Evolutionary conservation across 2,113 vertebrate genomes (phyloP).

Genomic region (Circaetus cinerascens): DNA sequence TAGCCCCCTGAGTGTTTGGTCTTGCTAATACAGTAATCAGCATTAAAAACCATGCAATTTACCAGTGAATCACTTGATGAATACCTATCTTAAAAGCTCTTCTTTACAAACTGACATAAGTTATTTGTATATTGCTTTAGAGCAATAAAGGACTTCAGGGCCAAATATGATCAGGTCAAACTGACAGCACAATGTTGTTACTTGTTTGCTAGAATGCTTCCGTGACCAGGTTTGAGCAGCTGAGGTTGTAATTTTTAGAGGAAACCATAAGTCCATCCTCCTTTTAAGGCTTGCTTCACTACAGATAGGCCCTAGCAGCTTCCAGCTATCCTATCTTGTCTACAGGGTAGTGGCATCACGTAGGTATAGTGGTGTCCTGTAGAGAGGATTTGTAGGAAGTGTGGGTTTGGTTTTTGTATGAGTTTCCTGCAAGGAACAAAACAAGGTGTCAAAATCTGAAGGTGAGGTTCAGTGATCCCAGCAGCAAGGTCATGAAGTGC

Average conservation of each 20-base stretch:
- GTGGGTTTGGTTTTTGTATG: accelerated
- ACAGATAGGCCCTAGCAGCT: neutral
- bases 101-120: neutral
- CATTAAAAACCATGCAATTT: neutral
- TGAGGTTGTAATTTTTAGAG: neutral
- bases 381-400: neutral
- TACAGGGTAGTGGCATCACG: neutral
- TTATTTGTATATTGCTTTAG: neutral
- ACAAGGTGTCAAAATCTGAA: neutral
- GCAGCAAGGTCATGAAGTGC: neutral
- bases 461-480: neutral
- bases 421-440: neutral
- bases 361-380: neutral
- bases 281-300: neutral
- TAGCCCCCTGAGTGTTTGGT: neutral
- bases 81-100: neutral
- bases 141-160: neutral
- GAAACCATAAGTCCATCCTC: neutral
- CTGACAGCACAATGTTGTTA: neutral
- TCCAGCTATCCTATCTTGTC: neutral
- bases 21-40: neutral
- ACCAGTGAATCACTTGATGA: neutral
- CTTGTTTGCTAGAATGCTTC: neutral
- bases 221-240: neutral
- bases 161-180: neutral